Evolutionary conservation across 1,140 invertebrate genomes (phyloP), one percentile per base, ranked within the genome.

Genomic region (Aricia agestis): DNA sequence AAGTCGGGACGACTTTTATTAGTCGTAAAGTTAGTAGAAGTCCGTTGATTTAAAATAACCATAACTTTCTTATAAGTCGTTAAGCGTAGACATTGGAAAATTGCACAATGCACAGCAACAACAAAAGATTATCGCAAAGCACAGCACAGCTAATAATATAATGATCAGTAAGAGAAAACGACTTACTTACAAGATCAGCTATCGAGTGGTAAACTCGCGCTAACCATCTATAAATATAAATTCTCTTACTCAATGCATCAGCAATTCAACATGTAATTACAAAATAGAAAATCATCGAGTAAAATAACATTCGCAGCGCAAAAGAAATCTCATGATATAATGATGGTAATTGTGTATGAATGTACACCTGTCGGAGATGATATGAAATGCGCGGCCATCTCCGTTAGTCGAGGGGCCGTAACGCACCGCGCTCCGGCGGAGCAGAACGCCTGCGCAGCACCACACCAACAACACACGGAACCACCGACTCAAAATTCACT

Each of bases 341-440:
- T 25, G 19, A 63, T 63, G 17, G 59, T 63, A 63, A 63, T 63
- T 63, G 59, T 63, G 59, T 25, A 63, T 18, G 18, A 19, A 18
- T 19, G 58, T 17, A 25, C 59, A 63, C 6, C 59, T 63, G 59
- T 63, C 7, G 45, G 5, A 52, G 11, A 13, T 10, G 13, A 52
- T 52, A 52, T 52, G 45, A 52, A 52, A 52, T 52, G 45, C n/a
- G 13, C 25, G 45, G 41, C 66, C 18, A 68, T 52, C 83, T 87
- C 86, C 86, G 86, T 89, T 90, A 87, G 79, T 79, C 73, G 66
- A n/a, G 73, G 63, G 71, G 66, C 79, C 77, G 72, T 82, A 84
- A 85, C 63, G 63, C 19, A 66, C 80, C 76, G 82, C 86, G 85
- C 83, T 85, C 83, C 88, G 87, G 76, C 82, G 88, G 81, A 88